Evolutionary conservation across 1,140 invertebrate genomes (phyloP), one percentile per base, ranked within the genome.

Genomic region (Aethina tumida): DNA sequence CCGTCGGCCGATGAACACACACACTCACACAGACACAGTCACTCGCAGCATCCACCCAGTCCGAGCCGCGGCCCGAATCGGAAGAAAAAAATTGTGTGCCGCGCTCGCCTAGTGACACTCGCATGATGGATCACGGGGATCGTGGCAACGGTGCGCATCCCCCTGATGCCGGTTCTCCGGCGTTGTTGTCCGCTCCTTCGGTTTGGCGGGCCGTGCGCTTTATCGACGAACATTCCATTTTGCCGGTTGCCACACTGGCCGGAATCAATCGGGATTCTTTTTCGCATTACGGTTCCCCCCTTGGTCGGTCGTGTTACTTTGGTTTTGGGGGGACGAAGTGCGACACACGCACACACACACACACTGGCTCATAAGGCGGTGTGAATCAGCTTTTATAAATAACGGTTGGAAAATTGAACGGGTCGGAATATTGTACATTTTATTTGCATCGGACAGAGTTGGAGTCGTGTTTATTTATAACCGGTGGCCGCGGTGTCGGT

Each of bases 211-310:
- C 30, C 16, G 10, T 12, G 18, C 39, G 41, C 34, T 39, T 43
- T 43, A 43, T 43, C 39, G 41, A 43, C 41, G 41, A 37, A 43
- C 38, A 29, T 18, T 31, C 35, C 34, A 15, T 37, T 43, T 36
- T 43, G 34, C 30, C 35, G 20, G 34, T 36, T 43, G 41, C 27
- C 34, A 29, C 28, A 43, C 35, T 21, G 28, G 31, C 41, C n/a
- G n/a, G 22, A 38, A 43, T 43, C 41, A 43, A 43, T 38, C 32
- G 35, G 34, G 22, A 32, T 32, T 39, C 27, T 39, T 21, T 30
- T 29, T 29, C 30, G 21, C 28, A 7, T 33, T 12, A 28, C 34
- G 18, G 27, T 22, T 19, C 15, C 14, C 26, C 16, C 21, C 29
- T 33, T 39, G 8, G 21, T 9, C 28, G 17, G 8, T 21, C 22